Evolutionary conservation across 2,797 vertebrate genomes (phyloP), one percentile per base, ranked within the genome.

Genomic region (Gymnoscopelus braueri): DNA sequence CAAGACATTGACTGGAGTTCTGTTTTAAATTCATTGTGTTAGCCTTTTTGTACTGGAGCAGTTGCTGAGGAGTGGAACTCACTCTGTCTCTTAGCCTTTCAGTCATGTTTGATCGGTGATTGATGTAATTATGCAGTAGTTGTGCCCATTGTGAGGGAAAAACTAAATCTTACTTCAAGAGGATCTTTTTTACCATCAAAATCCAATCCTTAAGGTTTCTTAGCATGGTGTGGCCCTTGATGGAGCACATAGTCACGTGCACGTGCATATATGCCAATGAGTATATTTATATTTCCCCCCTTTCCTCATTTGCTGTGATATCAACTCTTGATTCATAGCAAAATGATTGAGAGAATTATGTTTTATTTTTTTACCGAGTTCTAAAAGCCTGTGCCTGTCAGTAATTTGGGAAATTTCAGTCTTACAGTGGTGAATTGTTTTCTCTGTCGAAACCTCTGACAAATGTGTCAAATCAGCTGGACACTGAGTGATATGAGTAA

Each of bases 1-100:
- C 89, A 77, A 80, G 87, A 88, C 88, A 92, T 10, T 48, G 64
- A 68, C 5, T 23, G 48, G 35, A 50, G 51, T 60, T 56, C 23
- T 26, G 50, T 3, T 8, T 14, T 4, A 2, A 12, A 2, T 56
- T 26, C 13, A 8, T 19, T 5, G 26, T 15, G 35, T 65, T 23
- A 63, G 67, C 50, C 49, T 64, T 73, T 55, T 80, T 49, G 58
- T 19, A 55, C 12, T 47, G 0, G 7, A 69, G 53, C 48, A 48
- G 12, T 26, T 35, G 11, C 63, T 61, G 49, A 63, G 75, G 59
- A 47, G 6, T 15, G 49, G 52, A 66, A 71, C 39, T 5, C 8
- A 24, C 50, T 52, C 54, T 19, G 52, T 52, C 48, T 83, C 55
- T 72, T 10, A 74, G 44, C 47, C 19, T 60, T 35, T 60, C 35